phyloP scores from a whole-genome alignment of 2,113 vertebrate genomes.

The Myotis davidii region DNA sequence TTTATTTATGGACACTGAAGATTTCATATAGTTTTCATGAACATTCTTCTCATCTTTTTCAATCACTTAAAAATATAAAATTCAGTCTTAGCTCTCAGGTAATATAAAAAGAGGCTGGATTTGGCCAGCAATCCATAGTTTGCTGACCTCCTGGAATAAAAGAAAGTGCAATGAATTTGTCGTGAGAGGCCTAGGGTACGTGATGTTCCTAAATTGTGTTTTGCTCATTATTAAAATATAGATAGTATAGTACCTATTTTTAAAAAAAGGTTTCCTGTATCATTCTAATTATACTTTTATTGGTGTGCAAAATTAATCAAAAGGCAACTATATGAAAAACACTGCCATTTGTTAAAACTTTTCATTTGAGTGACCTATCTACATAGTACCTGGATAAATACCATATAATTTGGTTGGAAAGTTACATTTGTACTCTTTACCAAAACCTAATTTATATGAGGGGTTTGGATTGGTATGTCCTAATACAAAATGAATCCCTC shows the following conservation, averaged over 20 bases:
- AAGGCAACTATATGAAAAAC: background rate
- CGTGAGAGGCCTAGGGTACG: background rate
- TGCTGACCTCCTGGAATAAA: background rate
- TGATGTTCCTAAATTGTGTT: background rate
- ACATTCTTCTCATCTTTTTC: background rate
- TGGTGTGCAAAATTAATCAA: background rate
- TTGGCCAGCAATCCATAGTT: background rate
- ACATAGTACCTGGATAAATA: background rate
- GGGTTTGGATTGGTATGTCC: background rate
- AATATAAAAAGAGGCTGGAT: background rate
- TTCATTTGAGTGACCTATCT: background rate
- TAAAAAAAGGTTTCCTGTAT: background rate
- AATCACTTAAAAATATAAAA: background rate
- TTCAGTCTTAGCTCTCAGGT: background rate
- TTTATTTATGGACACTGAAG: background rate
- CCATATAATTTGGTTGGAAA: background rate
- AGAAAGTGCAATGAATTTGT: background rate
- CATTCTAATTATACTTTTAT: background rate
- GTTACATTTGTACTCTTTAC: background rate
- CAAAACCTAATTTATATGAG: background rate
- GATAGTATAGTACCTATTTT: background rate
- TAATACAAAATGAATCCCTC: background rate
- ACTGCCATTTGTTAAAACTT: background rate
- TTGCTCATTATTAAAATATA: background rate
- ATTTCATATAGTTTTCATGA: background rate